Conservation (phyloP, 2,113 vertebrate species). For the Noctilio leporinus region DNA sequence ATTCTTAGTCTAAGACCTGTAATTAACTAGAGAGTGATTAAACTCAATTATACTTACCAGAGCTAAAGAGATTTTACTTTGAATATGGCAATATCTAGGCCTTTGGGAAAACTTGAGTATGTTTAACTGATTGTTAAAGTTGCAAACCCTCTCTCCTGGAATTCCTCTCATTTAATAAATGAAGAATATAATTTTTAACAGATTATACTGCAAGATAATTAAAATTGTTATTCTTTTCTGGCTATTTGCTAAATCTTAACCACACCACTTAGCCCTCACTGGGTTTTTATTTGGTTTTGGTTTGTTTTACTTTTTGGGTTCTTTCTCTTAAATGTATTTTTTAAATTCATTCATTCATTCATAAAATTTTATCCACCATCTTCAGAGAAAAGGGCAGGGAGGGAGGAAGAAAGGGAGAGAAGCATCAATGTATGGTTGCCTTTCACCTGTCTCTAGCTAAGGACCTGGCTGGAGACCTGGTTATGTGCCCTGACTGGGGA, state of each 20-base stretch:
- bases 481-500: too few species aligned
- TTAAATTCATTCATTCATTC: too few species aligned
- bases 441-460: too few species aligned
- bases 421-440: too few species aligned
- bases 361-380: too few species aligned
- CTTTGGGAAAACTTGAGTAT: neutral
- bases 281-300: neutral
- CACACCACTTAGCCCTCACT: neutral
- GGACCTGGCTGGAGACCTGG: too few species aligned
- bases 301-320: neutral
- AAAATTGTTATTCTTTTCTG: constrained; percentile 15
- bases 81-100: neutral
- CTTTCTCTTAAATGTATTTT: neutral
- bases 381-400: too few species aligned
- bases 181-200: neutral
- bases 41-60: constrained; percentile 11
- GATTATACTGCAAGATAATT: neutral
- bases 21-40: constrained; percentile 9
- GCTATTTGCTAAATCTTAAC: neutral
- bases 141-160: neutral
- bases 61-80: neutral
- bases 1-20: constrained; percentile 39
- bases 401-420: too few species aligned
- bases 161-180: neutral
- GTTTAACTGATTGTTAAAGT: neutral